Conservation (phyloP, 2,888 invertebrate genomes). For the Trachelus stipa region DNA sequence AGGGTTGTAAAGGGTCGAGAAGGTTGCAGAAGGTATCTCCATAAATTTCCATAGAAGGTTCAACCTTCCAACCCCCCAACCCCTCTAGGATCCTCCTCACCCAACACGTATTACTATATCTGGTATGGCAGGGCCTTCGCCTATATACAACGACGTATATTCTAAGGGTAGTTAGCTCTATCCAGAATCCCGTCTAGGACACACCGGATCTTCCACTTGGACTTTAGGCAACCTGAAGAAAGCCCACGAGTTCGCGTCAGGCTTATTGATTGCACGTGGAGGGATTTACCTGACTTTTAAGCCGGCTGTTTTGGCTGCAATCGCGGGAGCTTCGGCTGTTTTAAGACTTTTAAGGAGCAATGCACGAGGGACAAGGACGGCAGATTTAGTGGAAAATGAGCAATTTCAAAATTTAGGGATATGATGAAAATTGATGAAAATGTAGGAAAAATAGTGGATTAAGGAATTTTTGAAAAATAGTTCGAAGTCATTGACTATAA, state of each 20-base stretch:
- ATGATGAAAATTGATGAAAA: too few relatives aligned
- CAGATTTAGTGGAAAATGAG: too few relatives aligned
- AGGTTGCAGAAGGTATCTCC: background rate
- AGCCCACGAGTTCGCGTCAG: background rate
- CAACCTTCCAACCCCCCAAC: background rate
- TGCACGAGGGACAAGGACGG: background rate
- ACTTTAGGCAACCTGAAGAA: background rate
- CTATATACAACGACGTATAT: background rate
- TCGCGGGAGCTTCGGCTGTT: background rate
- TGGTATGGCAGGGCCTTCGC: background rate
- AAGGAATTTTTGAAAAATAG: too few relatives aligned
- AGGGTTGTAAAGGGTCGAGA: background rate
- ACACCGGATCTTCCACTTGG: background rate
- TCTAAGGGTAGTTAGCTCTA: background rate
- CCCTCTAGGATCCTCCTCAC: too few relatives aligned
- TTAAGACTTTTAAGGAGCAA: background rate
- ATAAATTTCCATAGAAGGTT: background rate
- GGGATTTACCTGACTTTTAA: background rate
- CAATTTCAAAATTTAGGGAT: too few relatives aligned
- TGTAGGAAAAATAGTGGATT: too few relatives aligned
- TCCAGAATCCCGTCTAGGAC: background rate
- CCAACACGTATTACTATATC: background rate
- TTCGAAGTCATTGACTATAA: too few relatives aligned
- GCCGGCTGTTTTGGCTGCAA: background rate
- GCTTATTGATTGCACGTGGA: slow-evolving; percentile 1